Percentiles rank a stretch among this genome's conserved stretches.
Conservation (phyloP, 35 echinoderm and acorn worm genomes). For the Chiridota heheva region DNA sequence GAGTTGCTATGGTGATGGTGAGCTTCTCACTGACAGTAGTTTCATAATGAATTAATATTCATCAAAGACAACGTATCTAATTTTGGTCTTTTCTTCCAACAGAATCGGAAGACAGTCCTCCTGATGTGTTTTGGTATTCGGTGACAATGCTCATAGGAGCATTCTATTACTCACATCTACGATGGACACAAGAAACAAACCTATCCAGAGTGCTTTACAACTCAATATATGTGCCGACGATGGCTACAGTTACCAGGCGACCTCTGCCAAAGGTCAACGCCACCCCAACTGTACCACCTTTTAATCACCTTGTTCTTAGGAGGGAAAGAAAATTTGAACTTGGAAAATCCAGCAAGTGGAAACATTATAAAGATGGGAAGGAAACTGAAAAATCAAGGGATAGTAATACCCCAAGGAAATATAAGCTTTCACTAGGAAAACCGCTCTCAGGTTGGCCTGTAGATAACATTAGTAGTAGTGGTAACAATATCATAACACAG, state of each 20-base stretch:
- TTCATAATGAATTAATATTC: no score
- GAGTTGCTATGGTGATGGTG: no score
- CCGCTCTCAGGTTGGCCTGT: constrained; percentile 36
- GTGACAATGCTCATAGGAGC: constrained; percentile 41
- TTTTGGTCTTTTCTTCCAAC: neutral
- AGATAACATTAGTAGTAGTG: constrained; percentile 46
- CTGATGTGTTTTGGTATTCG: constrained; percentile 47
- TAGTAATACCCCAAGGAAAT: constrained; percentile 34
- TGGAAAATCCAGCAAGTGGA: constrained; percentile 8
- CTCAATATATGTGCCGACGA: constrained; percentile 39
- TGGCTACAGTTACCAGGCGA: constrained; percentile 31
- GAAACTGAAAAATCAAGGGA: neutral
- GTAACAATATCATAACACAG: constrained; percentile 9
- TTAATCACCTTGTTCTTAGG: constrained; percentile 47
- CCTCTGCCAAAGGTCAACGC: constrained; percentile 24
- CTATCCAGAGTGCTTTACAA: constrained; percentile 41
- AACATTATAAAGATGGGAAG: constrained; percentile 32
- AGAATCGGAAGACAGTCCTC: constrained; percentile 52
- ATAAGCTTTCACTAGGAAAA: no score
- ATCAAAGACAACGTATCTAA: no score
- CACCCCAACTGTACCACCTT: constrained; percentile 36
- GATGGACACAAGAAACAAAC: constrained; percentile 38
- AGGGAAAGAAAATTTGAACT: constrained; percentile 30
- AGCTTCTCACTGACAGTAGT: no score
- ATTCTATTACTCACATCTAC: constrained; percentile 48